Conservation (phyloP, 2,888 invertebrate genomes). For the Diloba caeruleocephala region DNA sequence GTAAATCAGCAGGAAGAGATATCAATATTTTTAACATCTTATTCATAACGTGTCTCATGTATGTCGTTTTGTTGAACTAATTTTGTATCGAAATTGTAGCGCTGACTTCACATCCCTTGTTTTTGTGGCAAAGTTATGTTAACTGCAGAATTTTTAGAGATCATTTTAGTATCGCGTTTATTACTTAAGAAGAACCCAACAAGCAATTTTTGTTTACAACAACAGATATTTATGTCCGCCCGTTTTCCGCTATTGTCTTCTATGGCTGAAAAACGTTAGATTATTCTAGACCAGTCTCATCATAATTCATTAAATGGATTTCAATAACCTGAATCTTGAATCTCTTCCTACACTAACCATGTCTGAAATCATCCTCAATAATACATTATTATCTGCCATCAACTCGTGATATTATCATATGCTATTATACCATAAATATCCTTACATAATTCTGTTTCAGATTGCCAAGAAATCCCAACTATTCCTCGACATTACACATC, state of each 20-base stretch:
- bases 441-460: slow-evolving; percentile 1
- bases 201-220: too few relatives aligned
- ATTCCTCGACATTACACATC: slow-evolving; percentile 28
- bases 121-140: not conserved
- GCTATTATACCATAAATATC: not conserved
- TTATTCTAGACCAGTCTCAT: too few relatives aligned
- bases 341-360: too few relatives aligned
- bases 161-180: too few relatives aligned
- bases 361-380: too few relatives aligned
- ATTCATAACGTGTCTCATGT: slow-evolving; percentile 39
- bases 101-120: slow-evolving; percentile 4
- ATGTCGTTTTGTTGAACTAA: slow-evolving; percentile 10
- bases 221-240: too few relatives aligned
- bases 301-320: too few relatives aligned
- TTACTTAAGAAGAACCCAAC: too few relatives aligned
- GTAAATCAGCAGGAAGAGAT: slow-evolving; percentile 47
- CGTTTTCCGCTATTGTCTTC: too few relatives aligned
- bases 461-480: slow-evolving; percentile 19
- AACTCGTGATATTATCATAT: slow-evolving; percentile 1
- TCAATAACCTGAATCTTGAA: too few relatives aligned
- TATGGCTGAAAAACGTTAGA: too few relatives aligned
- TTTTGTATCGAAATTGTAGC: slow-evolving; percentile 14
- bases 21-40: slow-evolving; percentile 54
- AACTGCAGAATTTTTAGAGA: too few relatives aligned
- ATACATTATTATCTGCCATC: not conserved